A percentile compares a stretch with the other conserved stretches of the same genome.
Evolutionary conservation across 1,140 invertebrate species (phyloP).

Genomic region (Anthonomus grandis): DNA sequence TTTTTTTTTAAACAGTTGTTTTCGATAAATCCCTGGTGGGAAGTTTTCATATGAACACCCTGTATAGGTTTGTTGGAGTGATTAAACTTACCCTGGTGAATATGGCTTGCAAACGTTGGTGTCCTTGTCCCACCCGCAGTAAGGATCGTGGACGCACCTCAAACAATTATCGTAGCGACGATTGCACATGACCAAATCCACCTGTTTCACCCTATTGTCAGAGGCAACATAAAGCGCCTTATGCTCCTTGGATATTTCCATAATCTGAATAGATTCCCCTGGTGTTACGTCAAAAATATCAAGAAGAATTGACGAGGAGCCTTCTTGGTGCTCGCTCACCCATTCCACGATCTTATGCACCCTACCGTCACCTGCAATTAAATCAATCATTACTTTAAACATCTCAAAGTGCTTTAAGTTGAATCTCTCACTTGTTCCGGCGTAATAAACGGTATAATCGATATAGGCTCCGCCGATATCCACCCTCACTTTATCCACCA

Average conservation of each 20-base stretch:
- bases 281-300: slow-evolving; percentile 74
- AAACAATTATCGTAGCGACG: slow-evolving; percentile 72
- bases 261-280: slow-evolving; percentile 68
- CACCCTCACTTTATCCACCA: slow-evolving; percentile 70
- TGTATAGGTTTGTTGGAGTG: too few relatives aligned
- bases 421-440: slow-evolving; percentile 65
- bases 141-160: slow-evolving; percentile 75
- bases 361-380: slow-evolving; percentile 61
- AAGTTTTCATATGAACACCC: too few relatives aligned
- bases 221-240: slow-evolving; percentile 74
- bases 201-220: slow-evolving; percentile 70
- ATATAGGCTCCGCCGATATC: slow-evolving; percentile 60
- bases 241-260: slow-evolving; percentile 68
- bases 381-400: background rate
- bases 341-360: slow-evolving; percentile 82
- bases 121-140: slow-evolving; percentile 82
- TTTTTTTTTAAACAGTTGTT: too few relatives aligned
- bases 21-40: too few relatives aligned
- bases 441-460: slow-evolving; percentile 75
- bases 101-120: slow-evolving; percentile 70
- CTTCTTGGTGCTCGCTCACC: slow-evolving; percentile 55
- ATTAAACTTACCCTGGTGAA: slow-evolving; percentile 58
- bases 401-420: background rate
- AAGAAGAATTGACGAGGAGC: slow-evolving; percentile 65
- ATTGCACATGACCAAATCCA: slow-evolving; percentile 71